Evolutionary conservation across 1,140 invertebrate species (phyloP).

Genomic region (Drosophila guanche): DNA sequence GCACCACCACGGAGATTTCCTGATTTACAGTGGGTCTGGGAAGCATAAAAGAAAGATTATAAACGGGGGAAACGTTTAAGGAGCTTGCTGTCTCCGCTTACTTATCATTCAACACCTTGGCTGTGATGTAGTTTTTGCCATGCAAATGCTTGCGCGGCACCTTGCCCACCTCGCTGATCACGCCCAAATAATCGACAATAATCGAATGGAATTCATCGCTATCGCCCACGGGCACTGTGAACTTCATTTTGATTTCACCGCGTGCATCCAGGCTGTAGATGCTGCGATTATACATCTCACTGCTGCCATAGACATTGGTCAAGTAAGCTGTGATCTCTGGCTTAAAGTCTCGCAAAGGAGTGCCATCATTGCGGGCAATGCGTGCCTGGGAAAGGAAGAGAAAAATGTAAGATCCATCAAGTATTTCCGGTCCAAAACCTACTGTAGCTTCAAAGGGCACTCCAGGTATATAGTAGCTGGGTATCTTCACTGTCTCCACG

Average conservation of each 20-base stretch:
- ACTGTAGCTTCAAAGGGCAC: slow-evolving; percentile 91
- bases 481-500: slow-evolving; percentile 91
- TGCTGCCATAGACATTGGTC: slow-evolving; percentile 88
- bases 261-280: slow-evolving; percentile 86
- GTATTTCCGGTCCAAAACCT: slow-evolving; percentile 66
- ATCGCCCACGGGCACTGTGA: slow-evolving; percentile 86
- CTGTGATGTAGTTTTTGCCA: slow-evolving; percentile 90
- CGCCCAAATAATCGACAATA: slow-evolving; percentile 86
- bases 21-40: slow-evolving; percentile 87
- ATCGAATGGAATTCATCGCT: slow-evolving; percentile 83
- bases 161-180: slow-evolving; percentile 88
- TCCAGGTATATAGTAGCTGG: slow-evolving; percentile 94
- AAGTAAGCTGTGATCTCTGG: slow-evolving; percentile 87
- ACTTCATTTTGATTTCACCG: slow-evolving; percentile 89
- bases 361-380: slow-evolving; percentile 88
- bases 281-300: slow-evolving; percentile 86
- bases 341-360: slow-evolving; percentile 87
- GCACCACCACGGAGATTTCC: slow-evolving; percentile 92
- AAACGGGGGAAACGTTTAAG: background rate
- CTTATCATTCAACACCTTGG: slow-evolving; percentile 88
- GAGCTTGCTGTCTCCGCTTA: slow-evolving; percentile 21
- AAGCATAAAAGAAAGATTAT: background rate
- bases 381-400: slow-evolving; percentile 38
- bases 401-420: background rate
- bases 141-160: slow-evolving; percentile 89